phyloP scores from a whole-genome alignment of 1,140 invertebrate genomes.

The Euwallacea fornicatus region DNA sequence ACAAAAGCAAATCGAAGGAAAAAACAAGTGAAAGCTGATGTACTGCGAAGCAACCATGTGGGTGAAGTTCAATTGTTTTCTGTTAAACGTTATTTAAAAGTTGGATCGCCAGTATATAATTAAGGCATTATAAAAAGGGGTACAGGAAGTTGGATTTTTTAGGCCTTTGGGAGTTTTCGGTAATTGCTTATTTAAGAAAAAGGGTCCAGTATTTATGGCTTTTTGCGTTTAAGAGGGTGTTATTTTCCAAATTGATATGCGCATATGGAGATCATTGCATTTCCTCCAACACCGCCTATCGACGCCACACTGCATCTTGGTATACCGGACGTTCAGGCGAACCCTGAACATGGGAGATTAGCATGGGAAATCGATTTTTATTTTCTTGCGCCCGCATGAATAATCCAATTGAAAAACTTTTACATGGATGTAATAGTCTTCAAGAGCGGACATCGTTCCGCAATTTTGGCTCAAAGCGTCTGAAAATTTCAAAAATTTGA shows the following conservation, averaged over 20 bases:
- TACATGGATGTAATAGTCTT: no score
- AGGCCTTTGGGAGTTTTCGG: not conserved
- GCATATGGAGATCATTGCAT: not conserved
- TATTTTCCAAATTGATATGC: slow-evolving; percentile 3
- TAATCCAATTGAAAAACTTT: no score
- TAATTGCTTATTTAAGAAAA: slow-evolving; percentile 7
- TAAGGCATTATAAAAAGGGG: slow-evolving; percentile 39
- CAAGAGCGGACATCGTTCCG: no score
- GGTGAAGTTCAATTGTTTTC: slow-evolving; percentile 44
- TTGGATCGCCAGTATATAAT: slow-evolving; percentile 38
- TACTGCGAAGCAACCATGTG: slow-evolving; percentile 32
- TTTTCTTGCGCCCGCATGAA: no score
- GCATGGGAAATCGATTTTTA: no score
- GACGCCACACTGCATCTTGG: no score
- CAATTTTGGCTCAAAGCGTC: no score
- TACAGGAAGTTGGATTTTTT: slow-evolving; percentile 20
- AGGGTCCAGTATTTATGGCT: not conserved
- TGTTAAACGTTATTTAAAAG: slow-evolving; percentile 37
- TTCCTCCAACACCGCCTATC: slow-evolving; percentile 26
- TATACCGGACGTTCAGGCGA: no score
- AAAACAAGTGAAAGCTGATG: slow-evolving; percentile 25
- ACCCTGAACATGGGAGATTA: no score
- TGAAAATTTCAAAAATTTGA: no score
- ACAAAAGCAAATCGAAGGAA: slow-evolving; percentile 34
- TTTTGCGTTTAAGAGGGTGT: not conserved